A percentile compares a stretch with the other conserved stretches of the same genome.
Evolutionary conservation across 2,797 vertebrate genomes (phyloP).

Genomic region (Poeciliopsis infans): DNA sequence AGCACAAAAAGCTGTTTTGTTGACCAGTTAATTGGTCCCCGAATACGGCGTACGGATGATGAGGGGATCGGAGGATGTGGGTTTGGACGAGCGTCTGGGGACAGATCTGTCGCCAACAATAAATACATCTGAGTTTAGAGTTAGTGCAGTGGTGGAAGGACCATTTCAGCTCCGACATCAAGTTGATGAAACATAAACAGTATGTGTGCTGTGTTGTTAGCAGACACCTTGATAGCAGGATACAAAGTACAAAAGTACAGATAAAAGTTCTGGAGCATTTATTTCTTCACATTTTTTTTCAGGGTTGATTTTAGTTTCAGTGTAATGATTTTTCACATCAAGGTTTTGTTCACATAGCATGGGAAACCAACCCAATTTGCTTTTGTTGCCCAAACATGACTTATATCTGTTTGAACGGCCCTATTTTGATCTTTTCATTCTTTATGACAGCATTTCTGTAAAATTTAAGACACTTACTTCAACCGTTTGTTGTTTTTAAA

Average conservation of each 20-base stretch:
- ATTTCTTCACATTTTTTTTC: too few species aligned
- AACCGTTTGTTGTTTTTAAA: background rate
- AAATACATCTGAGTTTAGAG: constrained; percentile 12
- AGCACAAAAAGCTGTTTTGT: constrained; percentile 23
- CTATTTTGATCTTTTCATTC: background rate
- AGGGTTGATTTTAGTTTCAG: background rate
- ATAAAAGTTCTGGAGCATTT: background rate
- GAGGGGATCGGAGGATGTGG: constrained; percentile 6
- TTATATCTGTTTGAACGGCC: too few species aligned
- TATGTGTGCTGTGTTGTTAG: background rate
- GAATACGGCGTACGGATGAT: constrained; percentile 32
- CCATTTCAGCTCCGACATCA: background rate
- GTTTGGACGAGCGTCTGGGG: constrained; percentile 5
- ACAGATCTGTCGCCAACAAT: constrained; percentile 4
- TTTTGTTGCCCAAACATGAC: too few species aligned
- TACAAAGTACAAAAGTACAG: background rate
- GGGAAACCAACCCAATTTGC: too few species aligned
- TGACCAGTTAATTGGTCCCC: constrained; percentile 44
- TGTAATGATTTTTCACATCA: background rate
- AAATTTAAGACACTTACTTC: background rate
- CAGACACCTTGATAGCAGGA: background rate
- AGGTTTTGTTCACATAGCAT: too few species aligned
- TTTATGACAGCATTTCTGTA: background rate
- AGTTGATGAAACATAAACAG: background rate
- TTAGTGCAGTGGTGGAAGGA: constrained; percentile 4